Evolutionary conservation across 1,140 invertebrate species (phyloP), one percentile per base, ranked within the genome.

Genomic region (Eulimnadia texana): DNA sequence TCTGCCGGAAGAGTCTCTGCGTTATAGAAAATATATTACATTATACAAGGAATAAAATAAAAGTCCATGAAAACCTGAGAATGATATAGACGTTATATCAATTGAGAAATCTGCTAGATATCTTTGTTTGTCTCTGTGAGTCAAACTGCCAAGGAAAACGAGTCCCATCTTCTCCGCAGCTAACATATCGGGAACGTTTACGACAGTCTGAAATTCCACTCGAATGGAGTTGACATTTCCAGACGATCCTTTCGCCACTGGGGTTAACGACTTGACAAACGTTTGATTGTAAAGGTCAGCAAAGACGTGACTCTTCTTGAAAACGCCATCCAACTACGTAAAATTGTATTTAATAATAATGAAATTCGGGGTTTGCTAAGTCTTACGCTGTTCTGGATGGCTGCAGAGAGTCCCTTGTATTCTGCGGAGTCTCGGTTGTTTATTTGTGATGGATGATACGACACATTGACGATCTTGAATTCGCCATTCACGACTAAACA

Each of bases 81-180:
- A 73, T 29, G 68, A 67, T 53, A 74, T 73, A 9, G 73, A 72
- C 51, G 71, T 70, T 19, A 74, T 68, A 66, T 74, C 70, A 24
- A 74, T 64, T 23, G 65, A 65, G 62, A 67, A 71, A 27, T 68
- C 64, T 20, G 71, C 73, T 3, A 73, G 64, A 68, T 69, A 71
- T 13, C 68, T 67, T 22, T 72, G 68, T 1, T 68, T 68, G 49
- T 72, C 71, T 10, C 66, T 66, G 29, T 70, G 69, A 27, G 66
- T 63, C 11, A 74, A 67, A 3, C 71, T 72, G 50, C 67, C 65
- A 2, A 73, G 63, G 59, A 74, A 74, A 10, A 68, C 70, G n/a
- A 72, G 62, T 2, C 72, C 73, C 6, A 72, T 65, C 52, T 69
- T 68, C 50, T 71, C 63, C 33, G 68, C 69, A 13, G 66, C 67